These are phyloP conservation scores for Myoxocephalus aenaeus DNA, from an alignment of 2,797 vertebrate genomes.

Conservation along the genomic window DNA sequence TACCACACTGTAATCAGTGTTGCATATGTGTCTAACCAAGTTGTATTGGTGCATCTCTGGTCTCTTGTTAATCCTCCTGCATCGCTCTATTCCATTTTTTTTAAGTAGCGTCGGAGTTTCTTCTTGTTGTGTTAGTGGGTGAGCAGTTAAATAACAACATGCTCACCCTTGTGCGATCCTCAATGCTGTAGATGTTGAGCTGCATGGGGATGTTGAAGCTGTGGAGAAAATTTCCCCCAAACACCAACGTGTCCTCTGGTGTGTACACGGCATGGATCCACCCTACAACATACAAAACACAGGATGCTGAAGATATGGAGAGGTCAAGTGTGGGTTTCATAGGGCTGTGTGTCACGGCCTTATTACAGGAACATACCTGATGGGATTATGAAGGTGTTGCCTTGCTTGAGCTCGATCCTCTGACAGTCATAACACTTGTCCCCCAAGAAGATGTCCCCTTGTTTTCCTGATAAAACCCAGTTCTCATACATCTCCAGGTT, in stretches of 20 bases:
- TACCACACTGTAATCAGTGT: too few relatives aligned
- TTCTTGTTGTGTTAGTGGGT: too few relatives aligned
- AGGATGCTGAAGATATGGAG: neutral
- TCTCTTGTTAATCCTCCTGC: too few relatives aligned
- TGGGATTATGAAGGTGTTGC: conserved; percentile 98
- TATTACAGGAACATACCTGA: conserved; percentile 85
- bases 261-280: conserved; percentile 99
- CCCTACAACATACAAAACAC: conserved; percentile 78
- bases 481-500: conserved; percentile 98
- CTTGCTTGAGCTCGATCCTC: conserved; percentile 94
- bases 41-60: too few relatives aligned
- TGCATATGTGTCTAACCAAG: too few relatives aligned
- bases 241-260: conserved; percentile 96
- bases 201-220: conserved; percentile 99
- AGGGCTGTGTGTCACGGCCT: neutral
- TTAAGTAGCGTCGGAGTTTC: too few relatives aligned
- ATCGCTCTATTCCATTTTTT: too few relatives aligned
- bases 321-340: too few relatives aligned
- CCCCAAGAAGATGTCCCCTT: conserved; percentile 97
- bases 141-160: neutral
- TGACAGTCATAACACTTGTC: conserved; percentile 95
- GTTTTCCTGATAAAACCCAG: conserved; percentile 98
- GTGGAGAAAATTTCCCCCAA: conserved; percentile 98
- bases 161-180: conserved; percentile 95
- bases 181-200: conserved; percentile 96